A percentile compares a stretch with the other conserved stretches of the same genome.
Conservation (phyloP, 2,113 vertebrate species). For the Chloropsis hardwickii region DNA sequence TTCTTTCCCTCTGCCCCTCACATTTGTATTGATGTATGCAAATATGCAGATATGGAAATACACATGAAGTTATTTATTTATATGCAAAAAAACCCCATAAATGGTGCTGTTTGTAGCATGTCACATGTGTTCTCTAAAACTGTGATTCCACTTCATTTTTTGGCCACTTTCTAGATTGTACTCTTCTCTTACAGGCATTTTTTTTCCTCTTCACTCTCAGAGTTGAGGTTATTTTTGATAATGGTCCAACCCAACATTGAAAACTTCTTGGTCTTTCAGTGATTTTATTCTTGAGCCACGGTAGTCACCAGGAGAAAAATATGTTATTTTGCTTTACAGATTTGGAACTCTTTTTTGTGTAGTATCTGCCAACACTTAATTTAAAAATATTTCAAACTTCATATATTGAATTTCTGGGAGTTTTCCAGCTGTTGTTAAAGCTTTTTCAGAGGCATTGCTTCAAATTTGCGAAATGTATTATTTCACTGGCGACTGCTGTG, state of each 20-base stretch:
- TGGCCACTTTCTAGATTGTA: background rate
- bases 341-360: background rate
- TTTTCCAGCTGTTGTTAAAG: background rate
- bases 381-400: slow-evolving; percentile 8
- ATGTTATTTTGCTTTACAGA: background rate
- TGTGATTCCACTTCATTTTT: background rate
- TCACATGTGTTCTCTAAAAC: accelerated
- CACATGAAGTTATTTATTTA: background rate
- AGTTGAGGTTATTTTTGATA: background rate
- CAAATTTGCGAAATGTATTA: background rate
- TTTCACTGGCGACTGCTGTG: background rate
- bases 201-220: background rate
- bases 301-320: background rate
- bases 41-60: background rate
- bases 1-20: background rate
- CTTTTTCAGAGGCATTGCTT: background rate
- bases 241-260: background rate
- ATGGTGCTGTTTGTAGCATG: background rate
- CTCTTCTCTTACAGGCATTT: background rate
- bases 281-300: background rate
- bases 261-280: background rate
- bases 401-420: background rate
- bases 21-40: background rate
- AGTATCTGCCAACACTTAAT: slow-evolving; percentile 18
- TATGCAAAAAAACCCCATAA: background rate